Evolutionary conservation across 2,888 invertebrate genomes (phyloP).

Genomic region (Agriopis aurantiaria): DNA sequence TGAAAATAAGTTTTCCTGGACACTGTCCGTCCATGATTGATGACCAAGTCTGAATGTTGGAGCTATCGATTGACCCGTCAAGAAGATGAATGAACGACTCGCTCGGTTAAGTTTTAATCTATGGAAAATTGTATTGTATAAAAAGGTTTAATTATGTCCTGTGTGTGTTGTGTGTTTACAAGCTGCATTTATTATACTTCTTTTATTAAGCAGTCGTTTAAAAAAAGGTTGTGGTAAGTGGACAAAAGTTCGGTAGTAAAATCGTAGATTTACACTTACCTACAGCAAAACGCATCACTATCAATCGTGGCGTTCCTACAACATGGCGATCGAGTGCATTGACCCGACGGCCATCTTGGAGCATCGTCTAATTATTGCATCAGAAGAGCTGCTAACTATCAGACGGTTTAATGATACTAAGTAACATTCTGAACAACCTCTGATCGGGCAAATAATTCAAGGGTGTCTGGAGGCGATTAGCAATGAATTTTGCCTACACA

Average conservation of each 20-base stretch:
- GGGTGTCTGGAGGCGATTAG: conserved; percentile 1
- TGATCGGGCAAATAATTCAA: conserved; percentile 21
- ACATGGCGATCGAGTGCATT: conserved; percentile 49
- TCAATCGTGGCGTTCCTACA: conserved; percentile 39
- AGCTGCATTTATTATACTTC: too few species aligned
- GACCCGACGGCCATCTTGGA: conserved; percentile 73
- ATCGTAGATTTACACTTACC: neutral
- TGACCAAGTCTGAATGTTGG: too few species aligned
- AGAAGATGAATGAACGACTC: too few species aligned
- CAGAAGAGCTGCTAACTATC: conserved; percentile 47
- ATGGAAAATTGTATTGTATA: too few species aligned
- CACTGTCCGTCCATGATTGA: too few species aligned
- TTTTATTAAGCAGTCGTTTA: too few species aligned
- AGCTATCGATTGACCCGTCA: too few species aligned
- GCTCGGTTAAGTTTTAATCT: too few species aligned
- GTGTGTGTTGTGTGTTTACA: too few species aligned
- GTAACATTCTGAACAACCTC: conserved; percentile 27
- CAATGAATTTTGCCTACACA: neutral
- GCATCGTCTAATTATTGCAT: conserved; percentile 69
- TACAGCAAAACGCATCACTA: conserved; percentile 11
- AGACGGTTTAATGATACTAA: conserved; percentile 37
- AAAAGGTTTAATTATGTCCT: too few species aligned
- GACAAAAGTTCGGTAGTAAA: neutral
- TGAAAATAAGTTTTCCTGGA: too few species aligned
- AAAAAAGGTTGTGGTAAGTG: too few species aligned